Evolutionary conservation across 2,888 invertebrate genomes (phyloP).

Genomic region (Cryptus viduatorius): DNA sequence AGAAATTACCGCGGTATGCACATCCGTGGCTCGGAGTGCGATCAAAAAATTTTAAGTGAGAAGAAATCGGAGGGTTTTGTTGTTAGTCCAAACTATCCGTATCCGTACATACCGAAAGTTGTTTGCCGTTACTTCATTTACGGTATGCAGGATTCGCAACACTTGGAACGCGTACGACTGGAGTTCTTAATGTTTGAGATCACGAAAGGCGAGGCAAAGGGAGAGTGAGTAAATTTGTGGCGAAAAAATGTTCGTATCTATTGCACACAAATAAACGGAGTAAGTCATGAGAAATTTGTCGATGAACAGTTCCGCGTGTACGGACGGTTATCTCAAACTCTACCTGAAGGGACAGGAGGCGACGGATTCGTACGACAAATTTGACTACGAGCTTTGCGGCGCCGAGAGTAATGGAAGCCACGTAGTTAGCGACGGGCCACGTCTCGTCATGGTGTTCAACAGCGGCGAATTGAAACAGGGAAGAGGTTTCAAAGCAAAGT

Average conservation of each 20-base stretch:
- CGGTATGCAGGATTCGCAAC: constrained; percentile 98
- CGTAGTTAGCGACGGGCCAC: constrained; percentile 95
- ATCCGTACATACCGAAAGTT: constrained; percentile 97
- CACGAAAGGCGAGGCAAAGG: constrained; percentile 91
- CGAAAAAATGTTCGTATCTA: not conserved
- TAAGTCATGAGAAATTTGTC: not conserved
- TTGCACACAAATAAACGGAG: not conserved
- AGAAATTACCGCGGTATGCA: constrained; percentile 97
- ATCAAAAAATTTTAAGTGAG: constrained; percentile 97
- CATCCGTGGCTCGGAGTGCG: constrained; percentile 99
- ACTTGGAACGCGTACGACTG: constrained; percentile 96
- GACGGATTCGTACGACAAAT: constrained; percentile 96
- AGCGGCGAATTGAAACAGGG: constrained; percentile 95
- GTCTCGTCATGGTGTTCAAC: constrained; percentile 97
- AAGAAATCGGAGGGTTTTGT: constrained; percentile 97
- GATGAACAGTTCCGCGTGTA: constrained; percentile 87
- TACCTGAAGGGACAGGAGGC: constrained; percentile 97
- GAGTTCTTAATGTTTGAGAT: constrained; percentile 96
- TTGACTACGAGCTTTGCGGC: constrained; percentile 97
- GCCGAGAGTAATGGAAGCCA: constrained; percentile 91
- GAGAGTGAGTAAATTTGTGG: constrained; percentile 89
- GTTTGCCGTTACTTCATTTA: constrained; percentile 99
- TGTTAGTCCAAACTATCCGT: constrained; percentile 98
- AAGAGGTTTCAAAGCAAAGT: constrained; percentile 95
- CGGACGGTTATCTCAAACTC: constrained; percentile 95